These are phyloP conservation scores for Sinohyriopsis cumingii DNA, from an alignment of 2,888 invertebrate genomes.

Conservation along the genomic window DNA sequence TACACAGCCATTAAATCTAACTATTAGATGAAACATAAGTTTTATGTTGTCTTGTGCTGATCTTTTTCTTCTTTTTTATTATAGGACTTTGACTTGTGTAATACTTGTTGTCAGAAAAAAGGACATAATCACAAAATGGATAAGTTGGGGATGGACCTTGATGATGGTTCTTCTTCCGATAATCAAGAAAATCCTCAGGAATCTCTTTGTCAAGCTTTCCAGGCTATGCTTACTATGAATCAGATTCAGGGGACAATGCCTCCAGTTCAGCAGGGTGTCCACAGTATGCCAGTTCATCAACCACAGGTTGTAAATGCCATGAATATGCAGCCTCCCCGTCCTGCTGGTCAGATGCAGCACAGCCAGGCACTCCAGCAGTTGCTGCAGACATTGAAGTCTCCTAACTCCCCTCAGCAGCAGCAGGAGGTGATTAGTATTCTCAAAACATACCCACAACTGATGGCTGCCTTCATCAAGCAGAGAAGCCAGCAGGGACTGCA, in stretches of 20 bases:
- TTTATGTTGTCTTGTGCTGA: too few relatives aligned
- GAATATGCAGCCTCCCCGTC: too few relatives aligned
- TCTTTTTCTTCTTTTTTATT: slow-evolving; percentile 35
- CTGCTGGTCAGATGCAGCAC: too few relatives aligned
- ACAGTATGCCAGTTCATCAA: slow-evolving; percentile 19
- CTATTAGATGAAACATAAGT: too few relatives aligned
- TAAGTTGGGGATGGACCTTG: slow-evolving; percentile 93
- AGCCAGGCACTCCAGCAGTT: slow-evolving; percentile 76
- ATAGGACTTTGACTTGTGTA: slow-evolving; percentile 97
- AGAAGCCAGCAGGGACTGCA: slow-evolving; percentile 64
- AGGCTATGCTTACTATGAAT: slow-evolving; percentile 69
- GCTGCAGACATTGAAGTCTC: slow-evolving; percentile 90
- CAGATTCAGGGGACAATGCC: slow-evolving; percentile 21
- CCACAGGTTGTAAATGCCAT: slow-evolving; percentile 1
- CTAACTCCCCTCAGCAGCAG: slow-evolving; percentile 92
- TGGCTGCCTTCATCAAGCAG: slow-evolving; percentile 95
- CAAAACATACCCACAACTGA: slow-evolving; percentile 92
- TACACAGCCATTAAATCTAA: too few relatives aligned
- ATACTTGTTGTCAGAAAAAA: slow-evolving; percentile 93
- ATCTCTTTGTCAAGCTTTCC: slow-evolving; percentile 88
- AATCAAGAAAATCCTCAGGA: slow-evolving; percentile 88
- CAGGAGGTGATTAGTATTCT: slow-evolving; percentile 88
- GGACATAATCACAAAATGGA: slow-evolving; percentile 99
- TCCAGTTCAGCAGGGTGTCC: slow-evolving; percentile 25
- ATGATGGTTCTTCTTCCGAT: slow-evolving; percentile 82